These are phyloP conservation scores for Lordiphosa collinella DNA, from an alignment of 1,140 invertebrate species.

Conservation along the genomic window DNA sequence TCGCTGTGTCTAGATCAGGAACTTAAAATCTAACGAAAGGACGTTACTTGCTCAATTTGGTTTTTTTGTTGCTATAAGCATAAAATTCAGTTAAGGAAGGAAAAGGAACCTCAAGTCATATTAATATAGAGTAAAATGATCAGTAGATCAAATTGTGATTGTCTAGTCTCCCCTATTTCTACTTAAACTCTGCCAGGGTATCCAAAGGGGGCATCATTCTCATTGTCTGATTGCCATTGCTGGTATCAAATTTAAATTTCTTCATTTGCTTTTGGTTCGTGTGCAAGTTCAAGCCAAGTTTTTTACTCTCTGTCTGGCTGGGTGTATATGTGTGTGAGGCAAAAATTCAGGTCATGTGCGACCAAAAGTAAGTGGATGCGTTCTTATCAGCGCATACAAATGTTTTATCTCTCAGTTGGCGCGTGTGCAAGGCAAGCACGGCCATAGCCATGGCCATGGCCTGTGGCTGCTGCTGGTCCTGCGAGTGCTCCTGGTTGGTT, in stretches of 20 bases:
- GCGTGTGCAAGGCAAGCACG: conserved; percentile 48
- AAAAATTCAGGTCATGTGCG: conserved; percentile 73
- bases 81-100: no score
- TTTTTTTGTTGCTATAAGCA: no score
- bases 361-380: conserved; percentile 76
- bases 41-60: no score
- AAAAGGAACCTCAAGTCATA: no score
- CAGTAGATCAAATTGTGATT: no score
- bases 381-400: conserved; percentile 76
- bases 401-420: conserved; percentile 70
- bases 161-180: not conserved
- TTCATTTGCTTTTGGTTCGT: conserved; percentile 58
- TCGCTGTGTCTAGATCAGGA: no score
- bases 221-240: conserved; percentile 42
- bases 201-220: conserved; percentile 30
- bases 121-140: no score
- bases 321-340: conserved; percentile 13
- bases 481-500: conserved; percentile 18
- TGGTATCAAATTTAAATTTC: conserved; percentile 71
- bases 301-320: conserved; percentile 35
- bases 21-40: no score
- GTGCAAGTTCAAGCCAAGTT: conserved; percentile 57
- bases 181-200: not conserved
- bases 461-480: conserved; percentile 17
- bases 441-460: not conserved